Evolutionary conservation across 2,113 vertebrate genomes (phyloP), one percentile per base, ranked within the genome.

Genomic region (Anser cygnoides): DNA sequence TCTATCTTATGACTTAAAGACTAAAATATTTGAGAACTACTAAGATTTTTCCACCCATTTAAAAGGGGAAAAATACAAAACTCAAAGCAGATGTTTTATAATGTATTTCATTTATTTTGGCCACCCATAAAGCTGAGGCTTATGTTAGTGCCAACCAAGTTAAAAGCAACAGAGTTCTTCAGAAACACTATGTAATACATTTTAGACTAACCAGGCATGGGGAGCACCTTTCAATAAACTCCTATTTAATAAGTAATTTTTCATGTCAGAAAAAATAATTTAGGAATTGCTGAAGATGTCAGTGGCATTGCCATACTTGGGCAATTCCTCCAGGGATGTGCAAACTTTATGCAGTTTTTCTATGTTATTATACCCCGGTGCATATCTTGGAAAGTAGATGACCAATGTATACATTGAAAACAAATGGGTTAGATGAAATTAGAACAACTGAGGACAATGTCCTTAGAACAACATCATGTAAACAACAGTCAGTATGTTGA

Each of bases 11-110:
- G 93, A 95, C 91, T 92, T 96, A 96, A 87, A 95, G 86, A 79
- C 89, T 73, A 83, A 97, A 96, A 62, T 94, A 97, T 96, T 96
- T 89, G 70, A 95, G 91, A 92, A 94, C 93, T 89, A 87, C 90
- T 67, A 63, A 61, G 76, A 77, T 83, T 92, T 93, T 93, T 94
- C 89, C 87, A 96, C 17, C 62, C 74, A 41, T 94, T 84, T 80
- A 72, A 93, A 89, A 90, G 43, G 43, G 54, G 58, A 29, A 62
- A 94, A 89, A 94, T 57, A 35, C 14, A 93, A 94, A 96, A 96
- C 3, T 3, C 15, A 3, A 92, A 94, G 3, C 84, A 96, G 67
- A 87, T 96, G 78, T 94, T 94, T 95, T 94, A 58, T 94, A 77
- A 88, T n/a, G 28, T 84, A 96, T 93, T 86, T 61, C 81, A 96